These are phyloP conservation scores for Chelidonichthys spinosus DNA, from an alignment of 2,797 vertebrate genomes.

Conservation along the genomic window DNA sequence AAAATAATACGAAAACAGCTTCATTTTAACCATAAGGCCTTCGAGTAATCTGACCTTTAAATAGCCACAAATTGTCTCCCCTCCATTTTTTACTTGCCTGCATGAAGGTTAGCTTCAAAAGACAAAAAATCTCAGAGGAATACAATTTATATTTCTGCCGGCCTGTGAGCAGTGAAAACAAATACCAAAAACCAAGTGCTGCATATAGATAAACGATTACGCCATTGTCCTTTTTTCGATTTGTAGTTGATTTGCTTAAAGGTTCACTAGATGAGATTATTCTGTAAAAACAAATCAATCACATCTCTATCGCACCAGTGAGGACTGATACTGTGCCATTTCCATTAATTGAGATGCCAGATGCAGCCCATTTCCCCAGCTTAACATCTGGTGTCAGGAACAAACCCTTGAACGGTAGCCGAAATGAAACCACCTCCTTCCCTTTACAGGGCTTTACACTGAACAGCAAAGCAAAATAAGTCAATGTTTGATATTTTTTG, in stretches of 20 bases:
- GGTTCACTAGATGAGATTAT: conserved; percentile 13
- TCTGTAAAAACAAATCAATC: conserved; percentile 8
- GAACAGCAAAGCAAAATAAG: neutral
- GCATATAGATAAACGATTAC: conserved; percentile 27
- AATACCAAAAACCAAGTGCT: conserved; percentile 22
- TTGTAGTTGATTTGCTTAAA: conserved; percentile 25
- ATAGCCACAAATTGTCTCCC: conserved; percentile 14
- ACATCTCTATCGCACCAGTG: neutral
- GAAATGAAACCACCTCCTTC: conserved; percentile 2
- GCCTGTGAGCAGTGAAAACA: conserved; percentile 37
- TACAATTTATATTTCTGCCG: conserved; percentile 45
- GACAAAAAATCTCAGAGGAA: conserved; percentile 12
- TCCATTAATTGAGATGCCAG: conserved; percentile 4
- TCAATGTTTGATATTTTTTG: neutral
- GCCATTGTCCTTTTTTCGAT: conserved; percentile 27
- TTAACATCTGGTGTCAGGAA: conserved; percentile 3
- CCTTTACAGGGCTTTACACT: neutral
- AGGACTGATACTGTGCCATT: neutral
- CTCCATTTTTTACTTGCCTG: conserved; percentile 15
- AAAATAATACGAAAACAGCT: neutral
- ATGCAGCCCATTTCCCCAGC: conserved; percentile 12
- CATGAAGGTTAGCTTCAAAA: conserved; percentile 32
- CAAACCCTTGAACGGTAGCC: neutral
- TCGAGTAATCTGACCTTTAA: conserved; percentile 17
- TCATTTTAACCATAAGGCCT: neutral